phyloP scores from a whole-genome alignment of 1,140 invertebrate genomes.

The Drosophila pruinosa region DNA sequence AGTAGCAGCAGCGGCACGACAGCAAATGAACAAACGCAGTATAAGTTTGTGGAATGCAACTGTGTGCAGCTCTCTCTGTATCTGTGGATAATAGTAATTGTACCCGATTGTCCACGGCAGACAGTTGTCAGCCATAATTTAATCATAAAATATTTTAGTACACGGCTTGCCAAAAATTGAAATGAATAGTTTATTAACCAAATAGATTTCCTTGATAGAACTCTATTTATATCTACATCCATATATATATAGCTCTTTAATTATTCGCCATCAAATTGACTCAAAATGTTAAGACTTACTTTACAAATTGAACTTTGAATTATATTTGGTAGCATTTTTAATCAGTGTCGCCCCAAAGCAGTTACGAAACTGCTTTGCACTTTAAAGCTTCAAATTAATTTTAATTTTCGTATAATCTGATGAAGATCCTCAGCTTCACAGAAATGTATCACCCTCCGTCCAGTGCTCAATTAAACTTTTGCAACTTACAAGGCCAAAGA shows the following conservation, averaged over 20 bases:
- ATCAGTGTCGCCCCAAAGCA: neutral
- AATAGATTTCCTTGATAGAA: constrained; percentile 8
- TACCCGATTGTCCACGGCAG: neutral
- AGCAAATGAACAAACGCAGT: constrained; percentile 12
- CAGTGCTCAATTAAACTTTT: constrained; percentile 35
- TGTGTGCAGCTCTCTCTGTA: constrained; percentile 3
- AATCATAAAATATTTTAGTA: constrained; percentile 5
- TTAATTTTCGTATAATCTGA: constrained; percentile 16
- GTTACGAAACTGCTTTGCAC: constrained; percentile 5
- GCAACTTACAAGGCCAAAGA: constrained; percentile 27
- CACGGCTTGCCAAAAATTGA: neutral
- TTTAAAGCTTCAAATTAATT: constrained; percentile 26
- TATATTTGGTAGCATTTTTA: too few relatives aligned
- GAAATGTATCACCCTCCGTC: constrained; percentile 24
- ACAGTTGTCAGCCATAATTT: constrained; percentile 23
- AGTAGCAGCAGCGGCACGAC: constrained; percentile 20
- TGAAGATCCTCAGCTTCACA: neutral
- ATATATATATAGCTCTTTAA: neutral
- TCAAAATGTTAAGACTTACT: neutral
- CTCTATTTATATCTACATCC: neutral
- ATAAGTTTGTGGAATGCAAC: constrained; percentile 35
- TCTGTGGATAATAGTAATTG: constrained; percentile 42
- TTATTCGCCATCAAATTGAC: neutral
- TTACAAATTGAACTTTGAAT: neutral
- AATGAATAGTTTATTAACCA: constrained; percentile 9